Evolutionary conservation across 2,113 vertebrate species (phyloP).

Genomic region (Macrotis lagotis): DNA sequence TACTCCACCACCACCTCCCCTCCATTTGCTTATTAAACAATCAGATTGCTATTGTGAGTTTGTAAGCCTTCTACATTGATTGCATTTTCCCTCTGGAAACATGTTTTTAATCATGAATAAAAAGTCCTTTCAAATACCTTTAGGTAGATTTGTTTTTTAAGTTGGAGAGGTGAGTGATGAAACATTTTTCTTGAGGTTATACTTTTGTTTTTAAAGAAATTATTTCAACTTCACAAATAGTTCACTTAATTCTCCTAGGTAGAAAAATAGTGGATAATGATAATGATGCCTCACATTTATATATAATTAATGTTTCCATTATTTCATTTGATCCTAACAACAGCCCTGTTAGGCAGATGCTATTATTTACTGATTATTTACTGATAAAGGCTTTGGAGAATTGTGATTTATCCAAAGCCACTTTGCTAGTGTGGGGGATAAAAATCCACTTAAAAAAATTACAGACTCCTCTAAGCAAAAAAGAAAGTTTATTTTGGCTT

Average conservation of each 20-base stretch:
- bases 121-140: not conserved
- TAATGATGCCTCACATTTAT: not conserved
- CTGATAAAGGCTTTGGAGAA: not conserved
- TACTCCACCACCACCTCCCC: not conserved
- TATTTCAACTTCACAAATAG: not conserved
- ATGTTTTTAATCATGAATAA: not conserved
- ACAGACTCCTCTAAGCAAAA: too few relatives aligned
- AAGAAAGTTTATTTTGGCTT: too few relatives aligned
- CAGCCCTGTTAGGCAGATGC: not conserved
- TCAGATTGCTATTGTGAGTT: not conserved
- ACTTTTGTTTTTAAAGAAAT: not conserved
- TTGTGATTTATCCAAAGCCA: not conserved
- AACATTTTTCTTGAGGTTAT: not conserved
- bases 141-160: not conserved
- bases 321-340: not conserved
- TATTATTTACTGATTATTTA: not conserved
- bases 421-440: too few relatives aligned
- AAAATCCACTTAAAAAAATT: too few relatives aligned
- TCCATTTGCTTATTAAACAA: not conserved
- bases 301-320: not conserved
- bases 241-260: not conserved
- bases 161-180: not conserved
- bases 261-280: not conserved
- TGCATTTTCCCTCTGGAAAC: not conserved
- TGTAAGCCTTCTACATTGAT: not conserved